These are phyloP conservation scores for Calcarius lapponicus DNA, from an alignment of 2,797 vertebrate species.

Conservation along the genomic window DNA sequence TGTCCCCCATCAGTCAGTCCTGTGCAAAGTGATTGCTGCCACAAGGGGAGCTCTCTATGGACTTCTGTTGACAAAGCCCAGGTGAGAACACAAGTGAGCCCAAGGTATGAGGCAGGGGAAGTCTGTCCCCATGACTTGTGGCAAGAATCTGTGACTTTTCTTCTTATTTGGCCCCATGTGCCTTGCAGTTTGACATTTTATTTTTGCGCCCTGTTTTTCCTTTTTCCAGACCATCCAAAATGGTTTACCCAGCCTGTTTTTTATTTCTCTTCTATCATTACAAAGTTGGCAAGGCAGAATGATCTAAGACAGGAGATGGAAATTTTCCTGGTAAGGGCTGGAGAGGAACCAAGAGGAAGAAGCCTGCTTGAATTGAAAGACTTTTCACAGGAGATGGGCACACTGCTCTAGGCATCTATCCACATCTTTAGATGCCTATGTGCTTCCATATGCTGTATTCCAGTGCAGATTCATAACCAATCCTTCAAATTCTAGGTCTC, in stretches of 20 bases:
- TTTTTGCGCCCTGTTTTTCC: not conserved
- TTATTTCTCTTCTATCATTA: not conserved
- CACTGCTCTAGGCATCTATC: not conserved
- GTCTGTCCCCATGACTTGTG: not conserved
- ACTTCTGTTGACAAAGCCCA: not conserved
- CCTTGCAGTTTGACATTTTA: not conserved
- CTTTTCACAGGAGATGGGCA: not conserved
- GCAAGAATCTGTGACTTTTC: not conserved
- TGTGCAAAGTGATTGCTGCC: not conserved
- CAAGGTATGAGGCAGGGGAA: not conserved
- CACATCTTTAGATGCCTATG: not conserved
- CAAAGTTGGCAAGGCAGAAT: not conserved
- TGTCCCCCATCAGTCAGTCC: not conserved
- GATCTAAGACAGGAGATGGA: not conserved
- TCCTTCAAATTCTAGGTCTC: not conserved
- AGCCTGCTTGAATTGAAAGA: not conserved
- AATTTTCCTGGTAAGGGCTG: not conserved
- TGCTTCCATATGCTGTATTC: not conserved
- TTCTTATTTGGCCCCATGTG: not conserved
- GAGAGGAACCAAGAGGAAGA: not conserved
- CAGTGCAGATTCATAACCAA: not conserved
- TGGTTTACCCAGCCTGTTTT: not conserved
- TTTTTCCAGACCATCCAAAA: not conserved
- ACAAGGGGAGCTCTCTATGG: not conserved
- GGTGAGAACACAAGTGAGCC: not conserved